phyloP scores from a whole-genome alignment of 2,888 invertebrate genomes.

The Conus canariensis region DNA sequence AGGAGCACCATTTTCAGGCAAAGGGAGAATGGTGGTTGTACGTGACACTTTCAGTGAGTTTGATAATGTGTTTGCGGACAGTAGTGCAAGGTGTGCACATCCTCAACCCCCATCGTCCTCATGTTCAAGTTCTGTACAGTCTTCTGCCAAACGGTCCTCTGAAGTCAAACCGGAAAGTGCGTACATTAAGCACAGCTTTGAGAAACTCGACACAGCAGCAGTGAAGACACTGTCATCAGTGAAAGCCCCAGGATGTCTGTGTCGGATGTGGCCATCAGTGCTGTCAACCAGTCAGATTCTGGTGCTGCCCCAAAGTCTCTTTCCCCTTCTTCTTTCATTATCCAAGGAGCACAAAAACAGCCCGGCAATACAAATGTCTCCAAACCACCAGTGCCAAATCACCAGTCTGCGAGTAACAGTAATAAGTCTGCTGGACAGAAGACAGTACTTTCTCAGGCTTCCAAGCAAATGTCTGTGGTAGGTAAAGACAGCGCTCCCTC shows the following conservation, averaged over 20 bases:
- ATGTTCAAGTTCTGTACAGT: background rate
- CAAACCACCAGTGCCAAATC: conserved; percentile 31
- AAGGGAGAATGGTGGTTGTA: conserved; percentile 26
- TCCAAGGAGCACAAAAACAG: conserved; percentile 8
- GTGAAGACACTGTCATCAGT: background rate
- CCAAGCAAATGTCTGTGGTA: background rate
- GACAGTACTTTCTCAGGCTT: background rate
- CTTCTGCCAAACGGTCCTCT: conserved; percentile 1
- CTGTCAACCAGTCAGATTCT: background rate
- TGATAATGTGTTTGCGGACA: conserved; percentile 4
- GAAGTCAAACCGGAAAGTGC: conserved; percentile 24
- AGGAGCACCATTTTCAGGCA: conserved; percentile 38
- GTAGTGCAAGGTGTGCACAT: background rate
- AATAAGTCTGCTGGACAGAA: background rate
- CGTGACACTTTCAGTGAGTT: conserved; percentile 23
- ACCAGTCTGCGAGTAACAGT: background rate
- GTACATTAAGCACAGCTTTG: conserved; percentile 15
- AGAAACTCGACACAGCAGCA: background rate
- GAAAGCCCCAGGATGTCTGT: conserved; percentile 21
- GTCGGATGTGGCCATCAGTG: conserved; percentile 30
- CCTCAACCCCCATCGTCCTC: background rate
- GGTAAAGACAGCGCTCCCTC: background rate
- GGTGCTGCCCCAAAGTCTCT: background rate
- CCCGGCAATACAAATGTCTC: background rate
- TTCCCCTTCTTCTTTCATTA: background rate